These are phyloP conservation scores for Chondrosia reniformis DNA, from an alignment of 37 sponge, comb jelly and placozoan species.

Conservation along the genomic window DNA sequence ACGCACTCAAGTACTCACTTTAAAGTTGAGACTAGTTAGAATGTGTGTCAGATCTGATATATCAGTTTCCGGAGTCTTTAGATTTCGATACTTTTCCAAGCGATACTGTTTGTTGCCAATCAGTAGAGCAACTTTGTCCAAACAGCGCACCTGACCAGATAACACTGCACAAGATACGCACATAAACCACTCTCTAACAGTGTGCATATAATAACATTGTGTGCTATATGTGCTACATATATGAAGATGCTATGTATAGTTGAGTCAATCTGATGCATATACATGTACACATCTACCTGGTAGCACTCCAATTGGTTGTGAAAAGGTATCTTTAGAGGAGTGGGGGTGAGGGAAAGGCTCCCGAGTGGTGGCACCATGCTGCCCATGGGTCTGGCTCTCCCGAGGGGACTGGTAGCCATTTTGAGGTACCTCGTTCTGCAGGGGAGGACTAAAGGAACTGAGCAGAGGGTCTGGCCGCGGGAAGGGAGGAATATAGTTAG, in stretches of 20 bases:
- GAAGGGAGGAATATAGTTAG: too few species aligned
- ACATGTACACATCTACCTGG: too few species aligned
- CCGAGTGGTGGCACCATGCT: not conserved
- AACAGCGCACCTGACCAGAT: conserved; percentile 33
- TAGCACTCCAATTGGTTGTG: not conserved
- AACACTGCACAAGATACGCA: not conserved
- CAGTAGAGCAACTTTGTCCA: conserved; percentile 92
- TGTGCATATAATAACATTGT: too few species aligned
- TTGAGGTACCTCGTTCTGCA: too few species aligned
- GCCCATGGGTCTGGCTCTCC: not conserved
- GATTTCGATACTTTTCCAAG: conserved; percentile 32
- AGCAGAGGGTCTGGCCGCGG: too few species aligned
- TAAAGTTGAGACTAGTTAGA: conserved; percentile 74
- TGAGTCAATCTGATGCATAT: too few species aligned
- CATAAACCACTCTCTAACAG: not conserved
- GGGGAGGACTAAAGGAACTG: too few species aligned
- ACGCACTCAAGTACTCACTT: conserved; percentile 29
- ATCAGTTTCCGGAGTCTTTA: conserved; percentile 84
- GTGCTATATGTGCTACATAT: too few species aligned
- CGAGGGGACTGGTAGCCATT: not conserved
- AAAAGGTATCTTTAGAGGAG: not conserved
- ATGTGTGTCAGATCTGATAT: conserved; percentile 69
- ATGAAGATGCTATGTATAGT: too few species aligned
- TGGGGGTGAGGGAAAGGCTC: not conserved
- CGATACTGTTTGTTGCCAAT: conserved; percentile 92